These are phyloP conservation scores for Polypterus senegalus DNA, from an alignment of 2,113 vertebrate species.

Conservation along the genomic window DNA sequence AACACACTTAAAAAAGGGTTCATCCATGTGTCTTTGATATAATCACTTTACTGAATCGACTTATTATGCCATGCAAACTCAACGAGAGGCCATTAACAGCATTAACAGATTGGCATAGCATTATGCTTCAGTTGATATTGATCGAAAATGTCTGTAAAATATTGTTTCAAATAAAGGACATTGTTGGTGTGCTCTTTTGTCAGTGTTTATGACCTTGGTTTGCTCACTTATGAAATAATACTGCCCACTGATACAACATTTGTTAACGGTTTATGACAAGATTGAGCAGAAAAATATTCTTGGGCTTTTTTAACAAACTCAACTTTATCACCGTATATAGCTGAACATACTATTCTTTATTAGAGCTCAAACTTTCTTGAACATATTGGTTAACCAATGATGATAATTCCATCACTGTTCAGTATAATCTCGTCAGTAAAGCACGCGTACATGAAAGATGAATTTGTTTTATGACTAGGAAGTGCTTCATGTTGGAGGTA, in stretches of 20 bases:
- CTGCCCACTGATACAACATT: background rate
- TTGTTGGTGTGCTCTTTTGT: constrained; percentile 52
- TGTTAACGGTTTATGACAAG: too few relatives aligned
- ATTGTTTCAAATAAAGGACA: constrained; percentile 75
- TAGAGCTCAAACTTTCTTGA: too few relatives aligned
- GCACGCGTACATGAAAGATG: too few relatives aligned
- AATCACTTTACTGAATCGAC: constrained; percentile 70
- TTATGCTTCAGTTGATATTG: constrained; percentile 77
- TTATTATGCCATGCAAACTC: constrained; percentile 52
- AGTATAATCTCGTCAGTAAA: too few relatives aligned
- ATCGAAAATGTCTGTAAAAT: constrained; percentile 76
- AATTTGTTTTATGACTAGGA: too few relatives aligned
- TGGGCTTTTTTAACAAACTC: too few relatives aligned
- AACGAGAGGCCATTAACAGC: constrained; percentile 74
- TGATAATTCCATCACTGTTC: too few relatives aligned
- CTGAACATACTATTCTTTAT: too few relatives aligned
- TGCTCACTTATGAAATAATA: constrained; percentile 31
- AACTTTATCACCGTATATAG: too few relatives aligned
- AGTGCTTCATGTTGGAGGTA: too few relatives aligned
- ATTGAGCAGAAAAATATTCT: too few relatives aligned
- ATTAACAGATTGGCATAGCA: constrained; percentile 79
- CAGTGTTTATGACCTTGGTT: constrained; percentile 71
- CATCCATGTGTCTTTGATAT: constrained; percentile 58
- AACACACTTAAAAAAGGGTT: constrained; percentile 27
- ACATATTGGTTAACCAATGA: too few relatives aligned